A percentile compares a stretch with the other conserved stretches of the same genome.
Conservation (phyloP, 1,140 invertebrate species). For the Euschistus heros region DNA sequence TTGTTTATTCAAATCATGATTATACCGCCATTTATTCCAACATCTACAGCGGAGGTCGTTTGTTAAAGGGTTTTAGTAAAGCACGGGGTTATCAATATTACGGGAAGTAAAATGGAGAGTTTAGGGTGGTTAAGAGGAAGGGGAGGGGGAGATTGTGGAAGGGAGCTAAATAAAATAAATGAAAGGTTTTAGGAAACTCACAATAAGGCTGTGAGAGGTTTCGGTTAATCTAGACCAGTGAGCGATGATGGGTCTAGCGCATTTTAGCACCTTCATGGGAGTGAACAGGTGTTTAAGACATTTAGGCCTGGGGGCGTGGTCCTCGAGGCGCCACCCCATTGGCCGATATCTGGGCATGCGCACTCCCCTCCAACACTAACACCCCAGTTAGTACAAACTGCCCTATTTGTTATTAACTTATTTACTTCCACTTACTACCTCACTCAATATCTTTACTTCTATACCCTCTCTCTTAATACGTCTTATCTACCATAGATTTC, state of each 20-base stretch:
- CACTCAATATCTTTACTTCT: conserved; percentile 6
- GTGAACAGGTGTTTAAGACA: conserved; percentile 18
- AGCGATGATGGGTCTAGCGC: background rate
- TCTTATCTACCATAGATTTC: too few relatives aligned
- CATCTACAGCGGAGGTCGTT: too few relatives aligned
- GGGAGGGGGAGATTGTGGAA: background rate
- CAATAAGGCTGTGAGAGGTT: background rate
- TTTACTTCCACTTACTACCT: background rate
- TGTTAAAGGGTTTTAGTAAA: background rate
- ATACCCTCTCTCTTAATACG: too few relatives aligned
- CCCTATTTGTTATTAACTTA: conserved; percentile 9
- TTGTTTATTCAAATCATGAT: too few relatives aligned
- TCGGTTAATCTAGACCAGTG: background rate
- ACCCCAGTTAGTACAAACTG: background rate
- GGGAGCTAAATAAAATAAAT: conserved; percentile 16
- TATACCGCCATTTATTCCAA: too few relatives aligned
- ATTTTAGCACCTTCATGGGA: conserved; percentile 13
- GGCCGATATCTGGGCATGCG: background rate
- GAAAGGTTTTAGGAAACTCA: conserved; percentile 4
- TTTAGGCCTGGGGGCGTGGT: conserved; percentile 6
- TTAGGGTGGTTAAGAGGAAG: background rate
- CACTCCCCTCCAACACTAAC: background rate
- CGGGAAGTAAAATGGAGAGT: conserved; percentile 6
- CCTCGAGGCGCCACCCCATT: background rate
- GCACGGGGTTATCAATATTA: background rate